Percentiles rank a stretch among this genome's conserved stretches.
These are phyloP conservation scores for Prionace glauca DNA, from an alignment of 2,797 vertebrate species.

Conservation along the genomic window DNA sequence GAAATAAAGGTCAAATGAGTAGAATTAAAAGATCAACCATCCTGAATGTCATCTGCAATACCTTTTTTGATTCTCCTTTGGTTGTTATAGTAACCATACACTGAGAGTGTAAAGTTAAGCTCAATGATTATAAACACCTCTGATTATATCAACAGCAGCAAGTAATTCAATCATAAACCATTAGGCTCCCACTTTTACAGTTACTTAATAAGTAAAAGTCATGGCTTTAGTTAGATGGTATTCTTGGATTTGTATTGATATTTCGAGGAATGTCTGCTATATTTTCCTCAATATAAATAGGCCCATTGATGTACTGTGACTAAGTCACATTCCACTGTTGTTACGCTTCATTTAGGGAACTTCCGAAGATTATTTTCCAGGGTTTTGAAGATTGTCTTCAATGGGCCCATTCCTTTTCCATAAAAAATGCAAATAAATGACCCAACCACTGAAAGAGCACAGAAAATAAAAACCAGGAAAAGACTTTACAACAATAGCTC, in stretches of 20 bases:
- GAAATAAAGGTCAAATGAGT: background rate
- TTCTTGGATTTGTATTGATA: background rate
- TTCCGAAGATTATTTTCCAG: too few species aligned
- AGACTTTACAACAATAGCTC: too few species aligned
- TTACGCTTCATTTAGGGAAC: background rate
- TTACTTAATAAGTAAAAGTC: background rate
- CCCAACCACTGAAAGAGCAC: too few species aligned
- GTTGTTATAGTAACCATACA: background rate
- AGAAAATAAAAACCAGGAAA: too few species aligned
- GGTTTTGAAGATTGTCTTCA: too few species aligned
- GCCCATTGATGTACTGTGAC: background rate
- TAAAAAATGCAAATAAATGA: too few species aligned
- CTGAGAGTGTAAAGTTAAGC: background rate
- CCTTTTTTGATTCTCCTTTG: background rate
- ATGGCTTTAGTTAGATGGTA: background rate
- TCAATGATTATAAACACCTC: background rate
- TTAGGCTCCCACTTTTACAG: background rate
- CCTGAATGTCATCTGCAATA: background rate
- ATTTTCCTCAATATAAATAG: background rate
- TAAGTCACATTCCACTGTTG: background rate
- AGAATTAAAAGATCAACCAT: background rate
- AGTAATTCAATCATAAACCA: background rate
- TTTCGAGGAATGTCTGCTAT: background rate
- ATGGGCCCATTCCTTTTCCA: too few species aligned
- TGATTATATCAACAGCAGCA: background rate